Evolutionary conservation across 2,113 vertebrate genomes (phyloP).

Genomic region (Daphoenositta chrysoptera): DNA sequence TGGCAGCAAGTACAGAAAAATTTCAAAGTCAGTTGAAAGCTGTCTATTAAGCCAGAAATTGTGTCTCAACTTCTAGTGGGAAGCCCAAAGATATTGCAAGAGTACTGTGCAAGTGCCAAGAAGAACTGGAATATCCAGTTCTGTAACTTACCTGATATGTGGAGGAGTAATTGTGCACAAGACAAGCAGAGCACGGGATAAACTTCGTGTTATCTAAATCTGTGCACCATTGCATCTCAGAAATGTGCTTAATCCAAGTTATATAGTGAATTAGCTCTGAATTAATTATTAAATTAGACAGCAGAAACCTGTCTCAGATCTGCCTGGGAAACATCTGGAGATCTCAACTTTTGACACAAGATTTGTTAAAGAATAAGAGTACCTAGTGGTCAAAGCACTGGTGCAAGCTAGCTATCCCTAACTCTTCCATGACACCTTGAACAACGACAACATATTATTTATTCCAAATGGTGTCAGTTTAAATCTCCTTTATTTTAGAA

Average conservation of each 20-base stretch:
- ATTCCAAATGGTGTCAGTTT: background rate
- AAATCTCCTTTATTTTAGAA: background rate
- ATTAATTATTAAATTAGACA: background rate
- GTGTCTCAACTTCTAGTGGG: background rate
- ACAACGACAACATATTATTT: background rate
- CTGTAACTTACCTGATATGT: background rate
- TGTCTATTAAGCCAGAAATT: background rate
- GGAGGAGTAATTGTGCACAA: background rate
- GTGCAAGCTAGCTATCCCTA: background rate
- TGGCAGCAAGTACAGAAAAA: background rate
- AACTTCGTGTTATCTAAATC: background rate
- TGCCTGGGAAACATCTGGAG: background rate
- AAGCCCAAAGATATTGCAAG: background rate
- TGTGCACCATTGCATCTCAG: background rate
- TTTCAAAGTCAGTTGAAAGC: background rate
- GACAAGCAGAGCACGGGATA: rapidly evolving
- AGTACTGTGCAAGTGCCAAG: background rate
- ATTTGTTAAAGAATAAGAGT: background rate
- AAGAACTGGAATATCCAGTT: slow-evolving; percentile 17
- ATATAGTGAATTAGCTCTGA: background rate
- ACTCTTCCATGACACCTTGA: background rate
- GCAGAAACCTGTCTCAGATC: background rate
- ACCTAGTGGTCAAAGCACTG: background rate
- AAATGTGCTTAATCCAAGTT: background rate
- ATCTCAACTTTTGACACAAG: background rate